A percentile compares a stretch with the other conserved stretches of the same genome.
These are phyloP conservation scores for Plagodis pulveraria DNA, from an alignment of 2,888 invertebrate species.

Conservation along the genomic window DNA sequence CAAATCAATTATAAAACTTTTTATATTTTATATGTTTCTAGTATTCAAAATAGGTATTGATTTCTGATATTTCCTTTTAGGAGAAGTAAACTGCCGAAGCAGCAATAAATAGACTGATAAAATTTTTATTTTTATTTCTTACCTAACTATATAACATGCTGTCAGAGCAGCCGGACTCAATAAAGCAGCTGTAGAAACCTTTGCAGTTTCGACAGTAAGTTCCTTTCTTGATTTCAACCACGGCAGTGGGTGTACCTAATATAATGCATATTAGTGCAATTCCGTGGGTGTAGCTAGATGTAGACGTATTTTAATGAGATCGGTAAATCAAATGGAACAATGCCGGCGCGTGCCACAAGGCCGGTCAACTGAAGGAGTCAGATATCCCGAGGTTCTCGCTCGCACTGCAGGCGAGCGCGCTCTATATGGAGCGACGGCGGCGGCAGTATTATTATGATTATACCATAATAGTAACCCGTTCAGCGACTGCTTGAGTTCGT, in stretches of 20 bases:
- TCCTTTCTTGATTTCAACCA: constrained; percentile 48
- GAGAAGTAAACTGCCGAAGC: neutral
- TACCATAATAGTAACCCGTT: constrained; percentile 62
- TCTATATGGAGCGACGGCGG: constrained; percentile 53
- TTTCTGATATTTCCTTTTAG: too few species aligned
- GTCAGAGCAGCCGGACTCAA: constrained; percentile 39
- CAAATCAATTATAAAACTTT: too few species aligned
- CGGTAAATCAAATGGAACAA: constrained; percentile 71
- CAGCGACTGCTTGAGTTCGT: constrained; percentile 60
- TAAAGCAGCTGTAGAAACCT: constrained; percentile 43
- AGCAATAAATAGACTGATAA: constrained; percentile 30
- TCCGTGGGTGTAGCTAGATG: constrained; percentile 48
- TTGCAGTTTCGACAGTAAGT: constrained; percentile 51
- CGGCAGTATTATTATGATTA: constrained; percentile 60
- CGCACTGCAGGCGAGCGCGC: constrained; percentile 52
- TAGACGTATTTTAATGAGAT: constrained; percentile 63
- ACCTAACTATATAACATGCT: constrained; percentile 41
- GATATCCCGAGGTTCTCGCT: constrained; percentile 64
- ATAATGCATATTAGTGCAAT: constrained; percentile 38
- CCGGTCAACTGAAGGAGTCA: constrained; percentile 71
- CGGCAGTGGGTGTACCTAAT: constrained; percentile 15
- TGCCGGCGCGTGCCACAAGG: constrained; percentile 82
- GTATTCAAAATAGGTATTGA: too few species aligned
- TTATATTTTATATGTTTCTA: too few species aligned
- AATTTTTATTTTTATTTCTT: constrained; percentile 38